These are phyloP conservation scores for Trichacis sp. DNA, from an alignment of 2,888 invertebrate genomes.

Conservation along the genomic window DNA sequence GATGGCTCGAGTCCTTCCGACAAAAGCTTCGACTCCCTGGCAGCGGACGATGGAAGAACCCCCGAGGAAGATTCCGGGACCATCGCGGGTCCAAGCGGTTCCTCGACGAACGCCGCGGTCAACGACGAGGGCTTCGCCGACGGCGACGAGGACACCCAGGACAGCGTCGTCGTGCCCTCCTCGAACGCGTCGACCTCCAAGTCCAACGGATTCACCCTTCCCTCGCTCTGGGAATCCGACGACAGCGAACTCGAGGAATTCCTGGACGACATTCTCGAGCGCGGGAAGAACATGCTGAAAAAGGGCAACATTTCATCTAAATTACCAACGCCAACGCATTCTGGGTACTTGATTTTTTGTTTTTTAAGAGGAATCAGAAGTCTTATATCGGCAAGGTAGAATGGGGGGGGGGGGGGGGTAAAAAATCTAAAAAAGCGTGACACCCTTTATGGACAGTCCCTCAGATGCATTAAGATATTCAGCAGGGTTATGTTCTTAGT, in stretches of 20 bases:
- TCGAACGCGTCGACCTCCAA: constrained; percentile 59
- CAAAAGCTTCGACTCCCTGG: constrained; percentile 55
- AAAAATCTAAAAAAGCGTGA: too few species aligned
- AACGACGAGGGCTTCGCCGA: constrained; percentile 61
- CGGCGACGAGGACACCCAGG: constrained; percentile 63
- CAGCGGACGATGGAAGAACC: constrained; percentile 53
- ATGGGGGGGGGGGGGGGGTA: too few species aligned
- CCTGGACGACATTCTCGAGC: constrained; percentile 77
- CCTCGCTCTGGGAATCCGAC: constrained; percentile 83
- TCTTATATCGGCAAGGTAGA: too few species aligned
- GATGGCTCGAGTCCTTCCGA: constrained; percentile 54
- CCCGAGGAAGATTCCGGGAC: constrained; percentile 12
- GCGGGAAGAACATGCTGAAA: constrained; percentile 73
- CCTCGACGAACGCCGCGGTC: constrained; percentile 48
- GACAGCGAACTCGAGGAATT: constrained; percentile 86
- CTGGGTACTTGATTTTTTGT: constrained; percentile 59
- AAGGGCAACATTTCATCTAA: constrained; percentile 68
- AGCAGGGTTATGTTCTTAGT: too few species aligned
- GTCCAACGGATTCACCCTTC: constrained; percentile 71
- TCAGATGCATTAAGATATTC: too few species aligned
- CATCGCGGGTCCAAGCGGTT: constrained; percentile 50
- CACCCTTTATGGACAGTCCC: too few species aligned
- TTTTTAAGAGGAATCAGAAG: too few species aligned
- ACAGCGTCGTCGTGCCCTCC: constrained; percentile 53
- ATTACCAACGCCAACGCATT: constrained; percentile 59